A percentile compares a stretch with the other conserved stretches of the same genome.
Evolutionary conservation across 64 coral and sea anemone genomes (phyloP).

Genomic region (Pocillopora damicornis): DNA sequence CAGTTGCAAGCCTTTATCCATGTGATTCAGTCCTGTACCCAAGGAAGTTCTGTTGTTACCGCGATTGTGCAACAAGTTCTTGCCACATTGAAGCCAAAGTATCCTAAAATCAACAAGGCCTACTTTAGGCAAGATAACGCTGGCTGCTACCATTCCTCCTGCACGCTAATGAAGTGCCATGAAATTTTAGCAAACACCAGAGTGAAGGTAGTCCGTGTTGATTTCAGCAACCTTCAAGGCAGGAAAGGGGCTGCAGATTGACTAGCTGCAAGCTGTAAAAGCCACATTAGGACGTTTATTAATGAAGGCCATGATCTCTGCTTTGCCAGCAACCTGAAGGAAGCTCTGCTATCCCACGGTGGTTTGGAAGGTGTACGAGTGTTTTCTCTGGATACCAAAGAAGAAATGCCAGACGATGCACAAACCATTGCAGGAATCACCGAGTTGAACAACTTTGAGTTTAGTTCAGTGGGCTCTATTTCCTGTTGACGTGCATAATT

Average conservation of each 20-base stretch:
- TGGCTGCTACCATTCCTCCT: conserved; percentile 36
- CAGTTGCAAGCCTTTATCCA: conserved; percentile 46
- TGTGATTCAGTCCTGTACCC: conserved; percentile 21
- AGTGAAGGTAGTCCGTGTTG: no score
- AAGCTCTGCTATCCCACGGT: no score
- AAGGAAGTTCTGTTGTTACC: conserved; percentile 1
- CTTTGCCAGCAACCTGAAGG: no score
- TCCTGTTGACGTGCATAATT: no score
- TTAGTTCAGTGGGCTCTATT: no score
- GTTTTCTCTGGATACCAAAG: neutral
- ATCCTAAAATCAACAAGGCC: conserved; percentile 14
- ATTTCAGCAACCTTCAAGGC: no score
- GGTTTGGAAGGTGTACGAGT: no score
- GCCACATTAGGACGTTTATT: conserved; percentile 34
- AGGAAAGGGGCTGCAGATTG: no score
- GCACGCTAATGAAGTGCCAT: neutral
- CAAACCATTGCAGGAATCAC: neutral
- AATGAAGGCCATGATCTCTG: conserved; percentile 32
- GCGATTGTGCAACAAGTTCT: conserved; percentile 7
- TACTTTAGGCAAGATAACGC: conserved; percentile 48
- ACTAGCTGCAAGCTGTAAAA: conserved; percentile 22
- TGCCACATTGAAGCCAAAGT: neutral
- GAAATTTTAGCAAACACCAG: no score
- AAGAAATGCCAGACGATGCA: conserved; percentile 16
- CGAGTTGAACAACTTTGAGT: no score